Evolutionary conservation across 2,888 invertebrate species (phyloP).

Genomic region (Syrista parreyssii): DNA sequence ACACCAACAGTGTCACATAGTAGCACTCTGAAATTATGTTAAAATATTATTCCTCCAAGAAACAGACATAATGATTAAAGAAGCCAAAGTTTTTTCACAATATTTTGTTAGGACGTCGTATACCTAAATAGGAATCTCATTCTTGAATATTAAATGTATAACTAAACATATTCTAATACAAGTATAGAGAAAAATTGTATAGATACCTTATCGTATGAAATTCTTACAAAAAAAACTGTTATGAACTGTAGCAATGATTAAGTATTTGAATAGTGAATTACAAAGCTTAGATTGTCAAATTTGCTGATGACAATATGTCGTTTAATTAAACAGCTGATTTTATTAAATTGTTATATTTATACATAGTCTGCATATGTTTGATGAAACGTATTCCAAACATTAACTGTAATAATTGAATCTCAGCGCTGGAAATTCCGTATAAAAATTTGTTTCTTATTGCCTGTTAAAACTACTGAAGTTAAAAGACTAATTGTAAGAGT

Average conservation of each 20-base stretch:
- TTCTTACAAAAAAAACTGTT: neutral
- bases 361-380: no score
- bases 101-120: neutral
- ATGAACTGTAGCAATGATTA: neutral
- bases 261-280: neutral
- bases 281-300: neutral
- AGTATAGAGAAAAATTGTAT: no score
- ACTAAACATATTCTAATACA: no score
- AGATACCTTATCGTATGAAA: neutral
- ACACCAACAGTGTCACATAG: neutral
- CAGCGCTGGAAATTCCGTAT: no score
- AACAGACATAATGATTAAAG: neutral
- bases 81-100: neutral
- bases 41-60: neutral
- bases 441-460: neutral
- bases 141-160: neutral
- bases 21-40: neutral
- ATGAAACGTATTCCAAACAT: no score
- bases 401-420: no score
- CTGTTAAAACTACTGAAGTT: neutral
- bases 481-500: neutral
- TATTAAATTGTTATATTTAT: no score
- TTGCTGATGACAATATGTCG: no score
- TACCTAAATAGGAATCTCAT: neutral
- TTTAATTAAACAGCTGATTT: no score